Evolutionary conservation across 2,888 invertebrate species (phyloP).

Genomic region (Macaria liturata): DNA sequence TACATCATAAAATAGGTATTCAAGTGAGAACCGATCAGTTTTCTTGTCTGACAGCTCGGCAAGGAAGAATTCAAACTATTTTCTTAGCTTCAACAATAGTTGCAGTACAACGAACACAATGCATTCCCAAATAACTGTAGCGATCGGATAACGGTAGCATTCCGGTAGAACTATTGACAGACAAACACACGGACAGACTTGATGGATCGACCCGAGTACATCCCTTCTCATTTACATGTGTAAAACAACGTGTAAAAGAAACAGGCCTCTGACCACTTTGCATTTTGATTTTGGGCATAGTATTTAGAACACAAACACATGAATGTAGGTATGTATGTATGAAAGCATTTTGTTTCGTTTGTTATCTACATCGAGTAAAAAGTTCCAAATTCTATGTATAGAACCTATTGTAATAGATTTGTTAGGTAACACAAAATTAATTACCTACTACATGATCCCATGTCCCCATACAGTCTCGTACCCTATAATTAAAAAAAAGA

Average conservation of each 20-base stretch:
- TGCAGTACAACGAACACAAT: conserved; percentile 5
- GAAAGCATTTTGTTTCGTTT: too few species aligned
- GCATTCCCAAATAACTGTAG: conserved; percentile 13
- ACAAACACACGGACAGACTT: conserved; percentile 37
- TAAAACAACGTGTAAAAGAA: conserved; percentile 11
- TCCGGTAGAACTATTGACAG: conserved; percentile 35
- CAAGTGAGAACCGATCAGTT: not conserved
- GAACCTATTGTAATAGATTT: too few species aligned
- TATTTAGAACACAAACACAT: conserved; percentile 5
- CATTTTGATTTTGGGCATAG: conserved; percentile 5
- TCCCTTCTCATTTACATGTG: conserved; percentile 18
- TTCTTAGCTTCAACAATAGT: conserved; percentile 4
- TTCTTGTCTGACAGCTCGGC: not conserved
- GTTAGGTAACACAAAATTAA: too few species aligned
- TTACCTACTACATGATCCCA: too few species aligned
- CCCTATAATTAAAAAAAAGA: not conserved
- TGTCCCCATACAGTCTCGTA: too few species aligned
- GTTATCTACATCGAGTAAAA: too few species aligned
- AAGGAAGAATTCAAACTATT: conserved; percentile 7
- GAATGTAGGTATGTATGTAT: too few species aligned
- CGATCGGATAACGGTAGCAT: conserved; percentile 37
- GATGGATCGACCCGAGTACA: conserved; percentile 47
- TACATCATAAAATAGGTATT: too few species aligned
- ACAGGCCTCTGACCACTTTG: not conserved
- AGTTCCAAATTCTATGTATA: too few species aligned